These are phyloP conservation scores for Myoxocephalus aenaeus DNA, from an alignment of 2,797 vertebrate species.

Conservation along the genomic window DNA sequence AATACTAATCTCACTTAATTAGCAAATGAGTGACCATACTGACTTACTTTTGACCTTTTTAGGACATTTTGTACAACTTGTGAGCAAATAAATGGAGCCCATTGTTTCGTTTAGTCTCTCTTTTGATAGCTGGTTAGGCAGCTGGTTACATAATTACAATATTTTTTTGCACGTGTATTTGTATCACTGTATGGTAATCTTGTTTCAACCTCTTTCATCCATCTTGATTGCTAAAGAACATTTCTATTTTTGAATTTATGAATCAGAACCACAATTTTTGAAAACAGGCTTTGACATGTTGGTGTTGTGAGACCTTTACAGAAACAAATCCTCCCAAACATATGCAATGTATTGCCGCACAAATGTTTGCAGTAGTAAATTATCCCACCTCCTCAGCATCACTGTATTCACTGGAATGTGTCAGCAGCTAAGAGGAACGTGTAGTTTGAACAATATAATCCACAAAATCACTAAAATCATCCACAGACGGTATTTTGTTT, in stretches of 20 bases:
- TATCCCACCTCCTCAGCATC: conserved; percentile 13
- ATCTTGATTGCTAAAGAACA: neutral
- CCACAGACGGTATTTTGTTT: conserved; percentile 34
- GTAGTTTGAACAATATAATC: conserved; percentile 30
- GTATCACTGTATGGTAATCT: neutral
- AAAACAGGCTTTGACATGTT: neutral
- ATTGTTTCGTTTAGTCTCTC: neutral
- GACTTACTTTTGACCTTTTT: neutral
- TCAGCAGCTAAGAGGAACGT: conserved; percentile 25
- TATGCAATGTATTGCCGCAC: neutral
- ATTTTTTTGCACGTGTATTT: neutral
- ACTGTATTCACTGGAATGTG: neutral
- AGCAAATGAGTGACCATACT: neutral
- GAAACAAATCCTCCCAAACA: neutral
- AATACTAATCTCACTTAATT: neutral
- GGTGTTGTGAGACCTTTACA: neutral
- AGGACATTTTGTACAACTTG: neutral
- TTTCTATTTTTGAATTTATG: neutral
- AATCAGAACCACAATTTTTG: neutral
- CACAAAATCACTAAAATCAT: conserved; percentile 29
- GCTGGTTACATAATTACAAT: neutral
- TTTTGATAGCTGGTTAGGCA: neutral
- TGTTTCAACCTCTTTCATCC: neutral
- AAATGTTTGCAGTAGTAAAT: neutral
- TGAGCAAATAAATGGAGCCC: neutral